phyloP scores from a whole-genome alignment of 2,797 vertebrate genomes.

The Girardinus metallicus region DNA sequence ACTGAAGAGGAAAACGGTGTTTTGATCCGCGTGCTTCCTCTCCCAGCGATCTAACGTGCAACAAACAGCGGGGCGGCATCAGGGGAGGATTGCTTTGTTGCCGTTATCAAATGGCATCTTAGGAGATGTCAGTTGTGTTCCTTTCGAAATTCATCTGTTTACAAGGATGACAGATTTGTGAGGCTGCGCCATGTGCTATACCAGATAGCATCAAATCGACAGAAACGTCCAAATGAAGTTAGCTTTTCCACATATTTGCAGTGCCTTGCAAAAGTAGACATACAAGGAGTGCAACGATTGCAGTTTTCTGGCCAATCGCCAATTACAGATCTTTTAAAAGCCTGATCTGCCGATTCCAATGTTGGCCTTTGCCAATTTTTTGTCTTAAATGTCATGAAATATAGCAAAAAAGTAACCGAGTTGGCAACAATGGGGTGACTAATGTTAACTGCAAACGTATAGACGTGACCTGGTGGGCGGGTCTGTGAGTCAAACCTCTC shows the following conservation, averaged over 20 bases:
- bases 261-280: background rate
- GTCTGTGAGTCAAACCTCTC: too few species aligned
- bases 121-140: constrained; percentile 3
- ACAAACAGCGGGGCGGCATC: constrained; percentile 23
- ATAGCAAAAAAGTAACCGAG: too few species aligned
- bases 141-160: constrained; percentile 4
- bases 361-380: too few species aligned
- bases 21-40: constrained; percentile 16
- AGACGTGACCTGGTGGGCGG: too few species aligned
- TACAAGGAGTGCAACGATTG: too few species aligned
- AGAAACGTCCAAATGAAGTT: constrained; percentile 20
- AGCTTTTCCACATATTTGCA: background rate
- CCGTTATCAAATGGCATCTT: constrained; percentile 16
- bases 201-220: constrained; percentile 20
- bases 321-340: too few species aligned
- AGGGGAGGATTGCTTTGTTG: constrained; percentile 11
- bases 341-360: too few species aligned
- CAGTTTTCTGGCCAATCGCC: too few species aligned
- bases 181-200: constrained; percentile 11
- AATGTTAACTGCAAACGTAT: too few species aligned
- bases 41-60: constrained; percentile 4
- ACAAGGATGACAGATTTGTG: constrained; percentile 19
- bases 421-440: too few species aligned
- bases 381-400: too few species aligned
- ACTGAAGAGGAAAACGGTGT: constrained; percentile 22